Evolutionary conservation across 2,797 vertebrate species (phyloP).

Genomic region (Malurus splendens): DNA sequence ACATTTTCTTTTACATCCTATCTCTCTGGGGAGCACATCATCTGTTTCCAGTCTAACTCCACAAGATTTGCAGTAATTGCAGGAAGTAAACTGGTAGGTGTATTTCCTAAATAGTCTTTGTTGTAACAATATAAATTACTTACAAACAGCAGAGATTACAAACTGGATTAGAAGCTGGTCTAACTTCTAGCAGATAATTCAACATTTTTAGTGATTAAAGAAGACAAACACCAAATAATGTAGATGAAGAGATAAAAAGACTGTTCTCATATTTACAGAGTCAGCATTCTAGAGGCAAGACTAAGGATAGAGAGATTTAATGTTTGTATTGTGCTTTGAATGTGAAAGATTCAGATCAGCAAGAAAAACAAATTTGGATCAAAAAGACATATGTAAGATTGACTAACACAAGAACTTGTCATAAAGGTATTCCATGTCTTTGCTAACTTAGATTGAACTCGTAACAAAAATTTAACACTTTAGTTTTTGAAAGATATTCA

Average conservation of each 20-base stretch:
- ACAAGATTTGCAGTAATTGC: slow-evolving; percentile 80
- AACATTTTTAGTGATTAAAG: accelerated
- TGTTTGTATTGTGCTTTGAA: background rate
- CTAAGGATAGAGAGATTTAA: background rate
- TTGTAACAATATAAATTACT: background rate
- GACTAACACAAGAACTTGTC: background rate
- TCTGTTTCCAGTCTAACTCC: slow-evolving; percentile 90
- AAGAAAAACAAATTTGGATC: background rate
- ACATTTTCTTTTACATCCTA: slow-evolving; percentile 86
- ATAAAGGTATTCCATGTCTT: background rate
- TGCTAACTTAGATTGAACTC: background rate
- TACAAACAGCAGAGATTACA: background rate
- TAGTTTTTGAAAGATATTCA: background rate
- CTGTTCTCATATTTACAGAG: background rate
- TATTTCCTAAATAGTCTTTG: background rate
- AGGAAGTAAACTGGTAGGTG: slow-evolving; percentile 81
- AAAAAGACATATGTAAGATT: background rate
- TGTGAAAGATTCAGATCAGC: background rate
- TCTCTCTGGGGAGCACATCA: slow-evolving; percentile 78
- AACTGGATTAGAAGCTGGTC: background rate
- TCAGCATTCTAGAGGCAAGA: background rate
- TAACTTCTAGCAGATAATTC: background rate
- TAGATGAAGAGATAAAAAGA: background rate
- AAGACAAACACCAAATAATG: background rate
- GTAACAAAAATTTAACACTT: background rate